These are phyloP conservation scores for Mormyrus hasselquistii DNA, from an alignment of 2,797 vertebrate genomes.

Conservation along the genomic window DNA sequence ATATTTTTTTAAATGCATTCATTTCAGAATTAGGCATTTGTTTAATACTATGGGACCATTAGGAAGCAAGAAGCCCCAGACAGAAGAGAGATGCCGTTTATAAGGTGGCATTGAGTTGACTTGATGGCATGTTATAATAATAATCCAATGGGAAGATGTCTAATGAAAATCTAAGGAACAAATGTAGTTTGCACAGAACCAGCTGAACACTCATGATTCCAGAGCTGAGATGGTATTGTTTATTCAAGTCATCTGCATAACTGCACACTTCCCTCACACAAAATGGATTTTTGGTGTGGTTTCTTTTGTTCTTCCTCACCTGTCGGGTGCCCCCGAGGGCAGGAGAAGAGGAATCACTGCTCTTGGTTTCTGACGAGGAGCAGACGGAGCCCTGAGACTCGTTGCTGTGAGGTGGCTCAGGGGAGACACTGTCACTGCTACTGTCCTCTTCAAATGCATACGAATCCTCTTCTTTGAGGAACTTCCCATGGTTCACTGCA, in stretches of 20 bases:
- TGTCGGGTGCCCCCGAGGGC: conserved; percentile 56
- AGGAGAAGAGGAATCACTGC: conserved; percentile 52
- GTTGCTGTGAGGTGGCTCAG: conserved; percentile 75
- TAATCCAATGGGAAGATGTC: background rate
- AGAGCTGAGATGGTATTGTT: background rate
- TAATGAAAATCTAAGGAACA: background rate
- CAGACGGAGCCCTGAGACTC: conserved; percentile 73
- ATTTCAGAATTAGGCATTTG: background rate
- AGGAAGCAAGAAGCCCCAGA: background rate
- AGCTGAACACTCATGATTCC: background rate
- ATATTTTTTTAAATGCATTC: background rate
- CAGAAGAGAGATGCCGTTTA: background rate
- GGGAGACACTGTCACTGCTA: conserved; percentile 87
- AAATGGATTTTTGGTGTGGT: background rate
- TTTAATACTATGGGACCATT: background rate
- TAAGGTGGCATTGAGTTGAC: background rate
- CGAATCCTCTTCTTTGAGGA: conserved; percentile 77
- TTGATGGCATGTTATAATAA: background rate
- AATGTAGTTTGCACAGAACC: background rate
- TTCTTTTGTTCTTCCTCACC: conserved; percentile 51
- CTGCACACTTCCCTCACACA: background rate
- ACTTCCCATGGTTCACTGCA: conserved; percentile 74
- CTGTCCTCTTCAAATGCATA: conserved; percentile 95
- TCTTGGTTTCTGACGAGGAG: conserved; percentile 60
- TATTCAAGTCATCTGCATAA: background rate